A percentile compares a stretch with the other conserved stretches of the same genome.
Evolutionary conservation across 1,140 invertebrate genomes (phyloP).

Genomic region (Dolichoris vasculosae): DNA sequence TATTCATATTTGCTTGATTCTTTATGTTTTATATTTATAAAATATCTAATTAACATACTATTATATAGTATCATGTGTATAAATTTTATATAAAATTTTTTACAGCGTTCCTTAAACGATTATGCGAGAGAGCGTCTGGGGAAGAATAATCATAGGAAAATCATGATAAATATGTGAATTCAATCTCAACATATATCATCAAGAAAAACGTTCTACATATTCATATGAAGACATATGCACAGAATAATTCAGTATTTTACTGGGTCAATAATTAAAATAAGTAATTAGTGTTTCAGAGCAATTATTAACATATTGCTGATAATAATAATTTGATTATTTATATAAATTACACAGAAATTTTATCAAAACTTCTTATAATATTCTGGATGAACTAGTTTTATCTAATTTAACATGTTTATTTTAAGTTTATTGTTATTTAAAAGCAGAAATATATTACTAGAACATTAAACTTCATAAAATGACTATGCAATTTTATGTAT

Average conservation of each 20-base stretch:
- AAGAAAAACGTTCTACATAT: constrained; percentile 56
- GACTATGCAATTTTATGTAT: not conserved
- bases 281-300: not conserved
- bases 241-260: constrained; percentile 1
- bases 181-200: constrained; percentile 35
- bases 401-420: not conserved
- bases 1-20: not conserved
- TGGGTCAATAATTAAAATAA: not conserved
- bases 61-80: not conserved
- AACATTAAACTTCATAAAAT: not conserved
- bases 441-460: not conserved
- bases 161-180: constrained; percentile 35
- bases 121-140: constrained; percentile 77
- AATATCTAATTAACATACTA: not conserved
- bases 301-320: not conserved
- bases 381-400: not conserved
- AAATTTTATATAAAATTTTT: constrained; percentile 51
- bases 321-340: not conserved
- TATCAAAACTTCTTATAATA: constrained; percentile 1
- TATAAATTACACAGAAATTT: constrained; percentile 15
- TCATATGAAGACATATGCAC: not conserved
- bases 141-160: constrained; percentile 53
- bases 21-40: not conserved
- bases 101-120: constrained; percentile 82
- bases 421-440: constrained; percentile 7